These are phyloP conservation scores for Pycnonotus jocosus DNA, from an alignment of 2,113 vertebrate species.

Conservation along the genomic window DNA sequence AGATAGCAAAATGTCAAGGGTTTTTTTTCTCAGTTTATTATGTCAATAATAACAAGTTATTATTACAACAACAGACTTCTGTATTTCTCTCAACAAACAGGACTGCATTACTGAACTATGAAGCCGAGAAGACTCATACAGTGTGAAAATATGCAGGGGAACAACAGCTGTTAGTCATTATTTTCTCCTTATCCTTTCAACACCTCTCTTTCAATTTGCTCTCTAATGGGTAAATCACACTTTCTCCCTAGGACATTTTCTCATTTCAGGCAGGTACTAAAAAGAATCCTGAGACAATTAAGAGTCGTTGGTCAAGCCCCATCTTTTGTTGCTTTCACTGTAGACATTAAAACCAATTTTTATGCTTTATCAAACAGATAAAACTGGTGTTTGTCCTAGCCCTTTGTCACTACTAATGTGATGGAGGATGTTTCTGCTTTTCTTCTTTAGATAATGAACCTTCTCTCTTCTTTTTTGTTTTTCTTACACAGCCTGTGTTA, in stretches of 20 bases:
- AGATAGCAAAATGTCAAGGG: not conserved
- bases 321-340: not conserved
- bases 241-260: conserved; percentile 38
- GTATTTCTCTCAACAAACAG: not conserved
- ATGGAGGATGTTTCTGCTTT: not conserved
- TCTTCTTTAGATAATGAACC: not conserved
- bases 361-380: not conserved
- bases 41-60: not conserved
- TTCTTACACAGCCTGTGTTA: not conserved
- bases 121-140: not conserved
- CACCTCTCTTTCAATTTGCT: conserved; percentile 47
- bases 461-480: not conserved
- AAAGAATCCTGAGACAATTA: not conserved
- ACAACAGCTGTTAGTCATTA: conserved; percentile 54
- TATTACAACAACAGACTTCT: not conserved
- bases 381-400: not conserved
- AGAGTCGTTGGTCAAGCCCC: not conserved
- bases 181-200: conserved; percentile 52
- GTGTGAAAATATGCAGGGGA: conserved; percentile 3
- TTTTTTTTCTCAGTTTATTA: not conserved
- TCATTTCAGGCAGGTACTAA: not conserved
- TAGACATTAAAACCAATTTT: not conserved
- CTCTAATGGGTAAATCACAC: conserved; percentile 56
- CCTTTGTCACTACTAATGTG: not conserved
- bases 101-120: not conserved